These are phyloP conservation scores for Podarcis siculus DNA, from an alignment of 2,797 vertebrate species.

Conservation along the genomic window DNA sequence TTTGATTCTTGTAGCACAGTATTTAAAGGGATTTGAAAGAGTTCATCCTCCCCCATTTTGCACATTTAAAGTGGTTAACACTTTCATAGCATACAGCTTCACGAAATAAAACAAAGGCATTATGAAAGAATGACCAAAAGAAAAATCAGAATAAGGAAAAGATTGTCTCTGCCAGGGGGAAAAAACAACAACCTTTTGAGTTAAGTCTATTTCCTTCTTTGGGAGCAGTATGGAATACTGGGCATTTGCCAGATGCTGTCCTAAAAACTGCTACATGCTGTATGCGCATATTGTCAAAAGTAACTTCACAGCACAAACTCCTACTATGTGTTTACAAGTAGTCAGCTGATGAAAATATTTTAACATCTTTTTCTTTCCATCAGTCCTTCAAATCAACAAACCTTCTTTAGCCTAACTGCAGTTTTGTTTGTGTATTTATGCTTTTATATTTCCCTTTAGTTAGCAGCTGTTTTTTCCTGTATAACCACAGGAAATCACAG, in stretches of 20 bases:
- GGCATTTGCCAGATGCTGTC: not conserved
- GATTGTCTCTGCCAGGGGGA: not conserved
- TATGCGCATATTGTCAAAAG: not conserved
- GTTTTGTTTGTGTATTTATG: not conserved
- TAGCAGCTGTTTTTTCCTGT: accelerated
- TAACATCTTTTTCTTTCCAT: not conserved
- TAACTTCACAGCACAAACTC: not conserved
- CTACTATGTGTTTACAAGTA: not conserved
- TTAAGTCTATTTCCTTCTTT: not conserved
- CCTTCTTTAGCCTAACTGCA: accelerated
- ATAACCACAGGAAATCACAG: slow-evolving; percentile 65
- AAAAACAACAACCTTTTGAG: accelerated
- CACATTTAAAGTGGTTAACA: slow-evolving; percentile 66
- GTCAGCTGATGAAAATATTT: not conserved
- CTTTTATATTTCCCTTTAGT: not conserved
- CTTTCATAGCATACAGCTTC: slow-evolving; percentile 32
- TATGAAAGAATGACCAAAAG: not conserved
- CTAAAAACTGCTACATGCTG: not conserved
- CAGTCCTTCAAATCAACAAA: not conserved
- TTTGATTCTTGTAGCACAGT: not conserved
- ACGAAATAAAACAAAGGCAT: slow-evolving; percentile 23
- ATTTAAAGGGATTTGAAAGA: slow-evolving; percentile 64
- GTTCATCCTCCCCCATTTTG: slow-evolving; percentile 47
- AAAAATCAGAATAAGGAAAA: not conserved
- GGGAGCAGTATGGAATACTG: not conserved